A percentile compares a stretch with the other conserved stretches of the same genome.
Conservation (phyloP, 1,140 invertebrate genomes). For the Formica exsecta region DNA sequence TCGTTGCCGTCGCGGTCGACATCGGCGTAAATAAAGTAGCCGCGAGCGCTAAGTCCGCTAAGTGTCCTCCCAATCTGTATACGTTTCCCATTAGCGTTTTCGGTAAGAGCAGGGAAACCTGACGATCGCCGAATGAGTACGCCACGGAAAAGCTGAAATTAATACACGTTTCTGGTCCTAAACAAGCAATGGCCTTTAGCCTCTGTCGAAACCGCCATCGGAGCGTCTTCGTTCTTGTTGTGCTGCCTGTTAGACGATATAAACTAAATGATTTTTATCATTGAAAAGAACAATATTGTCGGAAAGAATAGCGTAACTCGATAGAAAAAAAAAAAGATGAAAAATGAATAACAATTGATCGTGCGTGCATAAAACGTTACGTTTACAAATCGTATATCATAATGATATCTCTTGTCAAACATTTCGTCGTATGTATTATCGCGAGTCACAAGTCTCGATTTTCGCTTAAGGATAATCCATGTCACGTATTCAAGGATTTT, state of each 20-base stretch:
- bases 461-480: slow-evolving; percentile 20
- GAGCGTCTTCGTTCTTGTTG: not conserved
- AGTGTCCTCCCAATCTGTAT: slow-evolving; percentile 76
- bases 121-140: slow-evolving; percentile 53
- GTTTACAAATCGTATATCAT: not conserved
- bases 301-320: not conserved
- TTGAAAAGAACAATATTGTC: not conserved
- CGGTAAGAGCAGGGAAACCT: slow-evolving; percentile 16
- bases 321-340: no score
- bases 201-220: slow-evolving; percentile 33
- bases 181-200: slow-evolving; percentile 65
- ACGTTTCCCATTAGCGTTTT: slow-evolving; percentile 68
- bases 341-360: not conserved
- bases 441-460: not conserved
- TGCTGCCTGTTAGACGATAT: not conserved
- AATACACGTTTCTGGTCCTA: slow-evolving; percentile 63
- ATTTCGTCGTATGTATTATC: not conserved
- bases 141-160: slow-evolving; percentile 65
- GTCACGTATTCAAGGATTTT: slow-evolving; percentile 40
- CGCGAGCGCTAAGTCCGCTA: slow-evolving; percentile 74
- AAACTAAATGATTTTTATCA: slow-evolving; percentile 34
- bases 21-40: slow-evolving; percentile 79
- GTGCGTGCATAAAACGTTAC: not conserved
- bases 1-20: slow-evolving; percentile 63
- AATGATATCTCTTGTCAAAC: slow-evolving; percentile 8